Percentiles rank a stretch among this genome's conserved stretches.
Evolutionary conservation across 2,797 vertebrate genomes (phyloP).

Genomic region (Limosa lapponica): DNA sequence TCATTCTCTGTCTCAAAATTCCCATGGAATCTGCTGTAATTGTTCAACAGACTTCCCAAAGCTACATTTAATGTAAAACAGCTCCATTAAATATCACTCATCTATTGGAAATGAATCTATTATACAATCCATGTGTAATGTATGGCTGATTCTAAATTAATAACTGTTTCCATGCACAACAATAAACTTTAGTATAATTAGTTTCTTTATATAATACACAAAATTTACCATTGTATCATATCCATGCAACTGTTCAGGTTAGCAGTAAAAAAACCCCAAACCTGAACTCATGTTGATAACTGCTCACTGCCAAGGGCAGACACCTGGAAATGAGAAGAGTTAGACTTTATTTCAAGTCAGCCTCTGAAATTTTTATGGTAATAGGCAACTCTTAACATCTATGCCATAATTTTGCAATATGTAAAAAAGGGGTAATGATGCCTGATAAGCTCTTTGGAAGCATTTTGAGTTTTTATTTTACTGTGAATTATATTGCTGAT

Average conservation of each 20-base stretch:
- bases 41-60: conserved; percentile 18
- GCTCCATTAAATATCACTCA: conserved; percentile 12
- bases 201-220: not conserved
- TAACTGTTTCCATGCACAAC: not conserved
- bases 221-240: not conserved
- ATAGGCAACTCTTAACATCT: not conserved
- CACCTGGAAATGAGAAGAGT: not conserved
- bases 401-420: not conserved
- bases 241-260: not conserved
- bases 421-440: not conserved
- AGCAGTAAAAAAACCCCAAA: not conserved
- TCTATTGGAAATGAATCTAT: conserved; percentile 17
- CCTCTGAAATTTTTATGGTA: not conserved
- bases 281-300: not conserved
- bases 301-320: not conserved
- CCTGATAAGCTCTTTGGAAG: not conserved
- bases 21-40: not conserved
- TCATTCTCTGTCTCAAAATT: not conserved
- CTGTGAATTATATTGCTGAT: not conserved
- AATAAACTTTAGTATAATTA: not conserved
- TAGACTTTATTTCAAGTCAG: not conserved
- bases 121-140: not conserved
- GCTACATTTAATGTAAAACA: not conserved
- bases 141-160: not conserved
- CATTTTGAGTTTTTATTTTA: not conserved